Base-by-base conservation (phyloP, 1,140 invertebrate genomes). In the Eriocheir sinensis region DNA sequence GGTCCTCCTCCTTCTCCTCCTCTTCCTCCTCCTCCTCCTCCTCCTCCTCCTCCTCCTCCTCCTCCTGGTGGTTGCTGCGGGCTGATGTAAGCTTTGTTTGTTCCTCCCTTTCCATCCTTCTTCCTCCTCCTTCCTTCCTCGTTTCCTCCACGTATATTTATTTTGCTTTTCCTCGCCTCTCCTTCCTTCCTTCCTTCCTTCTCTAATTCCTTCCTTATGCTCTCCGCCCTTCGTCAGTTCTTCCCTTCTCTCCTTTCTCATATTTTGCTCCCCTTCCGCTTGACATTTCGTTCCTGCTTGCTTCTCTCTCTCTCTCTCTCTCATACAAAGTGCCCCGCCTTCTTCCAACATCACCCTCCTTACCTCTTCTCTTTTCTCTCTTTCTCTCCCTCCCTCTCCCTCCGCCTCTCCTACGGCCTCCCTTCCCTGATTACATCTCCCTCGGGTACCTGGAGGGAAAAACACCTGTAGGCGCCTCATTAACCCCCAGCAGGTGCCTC, bases 31-130 rank as follows among this genome's bases (percentile, higher is more conserved):
- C n/a, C n/a, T n/a, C n/a, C n/a, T n/a, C n/a, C n/a, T n/a, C n/a
- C n/a, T n/a, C n/a, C n/a, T n/a, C n/a, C n/a, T n/a, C n/a, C n/a
- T n/a, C n/a, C n/a, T n/a, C n/a, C n/a, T 34, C 36, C 85, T 17
- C 81, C 81, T 38, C 17, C 21, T 38, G 60, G 60, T 72, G 60
- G 60, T 72, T 72, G 60, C 60, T 72, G 60, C 21, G 60, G 60
- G 21, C 60, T 72, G 60, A 72, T 72, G 60, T 72, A 72, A 72
- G 60, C 60, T 72, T 72, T 72, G 60, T 72, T 72, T 72, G 60
- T 72, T 72, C 60, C 60, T 72, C 60, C n/a, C 60, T 1, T 72
- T 72, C n/a, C 60, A 21, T 72, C 60, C 60, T 72, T n/a, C 17
- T 60, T 72, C 60, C 8, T n/a, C 21, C 27, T 72, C 53, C 9